Base-by-base conservation (phyloP, 2,888 invertebrate genomes). In the Orthosia gracilis region DNA sequence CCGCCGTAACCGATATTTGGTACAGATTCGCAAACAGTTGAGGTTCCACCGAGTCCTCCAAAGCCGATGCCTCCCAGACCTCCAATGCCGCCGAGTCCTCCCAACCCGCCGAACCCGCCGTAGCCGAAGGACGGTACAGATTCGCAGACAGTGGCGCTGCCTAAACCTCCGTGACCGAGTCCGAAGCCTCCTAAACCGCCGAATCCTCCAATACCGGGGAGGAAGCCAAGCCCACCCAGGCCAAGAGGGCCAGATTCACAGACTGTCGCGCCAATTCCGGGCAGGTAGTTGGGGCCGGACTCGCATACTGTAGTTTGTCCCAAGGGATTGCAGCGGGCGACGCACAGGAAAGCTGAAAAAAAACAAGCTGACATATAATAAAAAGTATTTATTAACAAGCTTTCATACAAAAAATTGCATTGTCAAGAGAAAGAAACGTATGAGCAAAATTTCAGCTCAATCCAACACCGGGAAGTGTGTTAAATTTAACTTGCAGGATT, bases 301-400 rank as follows among this genome's bases (percentile, higher is more conserved):
- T 92, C 92, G 61, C 91, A 92, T n/a, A 91, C 70, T 1, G 92
- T 89, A 1, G 89, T 78, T 13, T 80, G 84, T 0, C 90, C 91
- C 45, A 94, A 18, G 0, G 94, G 94, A 74, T 90, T 91, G 84
- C 91, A 89, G 26, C 70, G 84, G 3, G 87, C 92, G 2, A 90
- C 78, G 87, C 91, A 91, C 21, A 94, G 76, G 18, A 93, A 82
- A 52, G 92, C 94, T 94, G 78, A 5, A 57, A 63, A 26, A 55
- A 40, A 40, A 9, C 31, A 31, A 31, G 31, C 4, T 40, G 9
- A 40, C 40, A 40, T 9, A 40, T 9, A 4, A 40, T 9, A 31
- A 40, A 40, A 9, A 40, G 3, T 31, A 7, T 31, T 31, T 31
- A 7, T 31, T 31, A 7, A 9, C 7, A 40, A 40, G 40, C 40